Evolutionary conservation across 2,113 vertebrate genomes (phyloP).

Genomic region (Hydropotes inermis): DNA sequence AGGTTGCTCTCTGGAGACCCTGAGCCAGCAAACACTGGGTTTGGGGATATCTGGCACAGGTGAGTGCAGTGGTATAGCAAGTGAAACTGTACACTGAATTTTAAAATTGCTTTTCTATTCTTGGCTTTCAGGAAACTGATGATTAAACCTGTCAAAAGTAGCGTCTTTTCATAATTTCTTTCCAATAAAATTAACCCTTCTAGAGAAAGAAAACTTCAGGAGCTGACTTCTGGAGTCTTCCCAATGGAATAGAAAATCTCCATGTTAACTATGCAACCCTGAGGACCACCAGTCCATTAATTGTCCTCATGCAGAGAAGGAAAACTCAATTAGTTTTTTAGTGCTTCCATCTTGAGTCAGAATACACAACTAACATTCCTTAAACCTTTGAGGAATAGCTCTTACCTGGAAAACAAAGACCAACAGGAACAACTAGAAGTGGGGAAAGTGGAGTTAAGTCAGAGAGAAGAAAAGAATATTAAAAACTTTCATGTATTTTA

Average conservation of each 20-base stretch:
- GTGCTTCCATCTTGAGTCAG: not conserved
- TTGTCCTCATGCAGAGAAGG: not conserved
- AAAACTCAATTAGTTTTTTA: not conserved
- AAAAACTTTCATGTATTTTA: not conserved
- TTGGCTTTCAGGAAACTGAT: not conserved
- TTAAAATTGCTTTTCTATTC: not conserved
- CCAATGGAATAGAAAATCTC: not conserved
- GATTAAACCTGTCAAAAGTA: not conserved
- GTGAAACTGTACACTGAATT: not conserved
- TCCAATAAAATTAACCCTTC: not conserved
- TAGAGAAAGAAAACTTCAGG: not conserved
- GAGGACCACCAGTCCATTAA: not conserved
- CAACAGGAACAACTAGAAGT: not conserved
- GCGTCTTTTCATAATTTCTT: not conserved
- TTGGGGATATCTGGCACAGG: not conserved
- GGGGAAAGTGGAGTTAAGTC: not conserved
- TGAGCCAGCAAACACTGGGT: not conserved
- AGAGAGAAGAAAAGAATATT: not conserved
- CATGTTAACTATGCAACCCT: not conserved
- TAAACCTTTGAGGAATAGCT: not conserved
- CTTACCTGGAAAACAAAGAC: not conserved
- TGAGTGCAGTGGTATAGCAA: not conserved
- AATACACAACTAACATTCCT: not conserved
- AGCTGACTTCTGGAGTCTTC: not conserved
- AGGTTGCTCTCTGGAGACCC: not conserved